Evolutionary conservation across 1,140 invertebrate species (phyloP).

Genomic region (Drosophila kohkoa): DNA sequence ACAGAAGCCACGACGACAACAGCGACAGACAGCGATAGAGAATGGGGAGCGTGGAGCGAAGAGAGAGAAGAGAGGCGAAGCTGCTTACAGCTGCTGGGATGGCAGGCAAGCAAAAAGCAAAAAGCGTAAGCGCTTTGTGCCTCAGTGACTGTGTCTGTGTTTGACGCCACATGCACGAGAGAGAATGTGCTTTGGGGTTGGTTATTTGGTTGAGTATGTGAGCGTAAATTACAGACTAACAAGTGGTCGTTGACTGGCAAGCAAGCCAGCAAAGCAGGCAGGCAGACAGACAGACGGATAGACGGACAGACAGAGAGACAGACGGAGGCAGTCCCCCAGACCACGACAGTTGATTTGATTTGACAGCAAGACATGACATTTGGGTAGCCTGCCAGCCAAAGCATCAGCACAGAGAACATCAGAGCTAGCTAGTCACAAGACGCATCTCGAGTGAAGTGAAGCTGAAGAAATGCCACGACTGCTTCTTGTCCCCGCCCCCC

Average conservation of each 20-base stretch:
- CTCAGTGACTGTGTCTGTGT: constrained; percentile 60
- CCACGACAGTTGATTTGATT: constrained; percentile 82
- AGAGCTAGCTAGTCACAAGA: constrained; percentile 28
- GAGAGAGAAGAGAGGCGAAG: constrained; percentile 10
- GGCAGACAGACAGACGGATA: neutral
- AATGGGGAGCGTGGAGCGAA: neutral
- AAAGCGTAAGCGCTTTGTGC: constrained; percentile 74
- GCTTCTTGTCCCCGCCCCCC: constrained; percentile 5
- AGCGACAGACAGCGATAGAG: constrained; percentile 40
- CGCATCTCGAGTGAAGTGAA: constrained; percentile 68
- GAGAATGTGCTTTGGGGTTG: constrained; percentile 28
- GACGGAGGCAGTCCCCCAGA: constrained; percentile 20
- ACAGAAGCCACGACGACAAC: constrained; percentile 59
- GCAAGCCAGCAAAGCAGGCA: constrained; percentile 77
- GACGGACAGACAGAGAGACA: too few relatives aligned
- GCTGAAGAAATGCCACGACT: constrained; percentile 72
- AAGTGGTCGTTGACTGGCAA: constrained; percentile 82
- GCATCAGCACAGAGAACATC: constrained; percentile 4
- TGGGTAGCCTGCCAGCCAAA: constrained; percentile 52
- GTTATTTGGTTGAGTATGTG: constrained; percentile 38
- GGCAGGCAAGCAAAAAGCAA: constrained; percentile 59
- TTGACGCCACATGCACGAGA: constrained; percentile 45
- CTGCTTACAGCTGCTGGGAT: constrained; percentile 33
- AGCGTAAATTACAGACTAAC: constrained; percentile 81
- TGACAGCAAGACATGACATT: constrained; percentile 81